Conservation (phyloP, 2,113 vertebrate species). For the Eulemur rufifrons region DNA sequence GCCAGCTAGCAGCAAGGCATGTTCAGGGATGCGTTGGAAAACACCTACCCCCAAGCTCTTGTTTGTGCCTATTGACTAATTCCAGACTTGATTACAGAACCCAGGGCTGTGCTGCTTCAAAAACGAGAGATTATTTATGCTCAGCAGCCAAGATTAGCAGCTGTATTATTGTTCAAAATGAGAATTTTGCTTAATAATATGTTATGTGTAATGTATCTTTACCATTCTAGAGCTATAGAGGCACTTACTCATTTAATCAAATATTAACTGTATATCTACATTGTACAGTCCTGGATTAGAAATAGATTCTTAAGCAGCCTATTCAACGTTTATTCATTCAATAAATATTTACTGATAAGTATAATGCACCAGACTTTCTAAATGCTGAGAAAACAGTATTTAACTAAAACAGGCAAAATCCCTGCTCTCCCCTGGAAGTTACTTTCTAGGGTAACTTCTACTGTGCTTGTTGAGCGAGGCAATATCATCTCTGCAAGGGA, state of each 20-base stretch:
- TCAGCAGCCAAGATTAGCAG: not conserved
- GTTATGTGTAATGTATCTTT: not conserved
- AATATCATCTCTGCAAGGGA: not conserved
- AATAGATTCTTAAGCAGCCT: not conserved
- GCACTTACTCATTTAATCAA: constrained; percentile 28
- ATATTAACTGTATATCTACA: not conserved
- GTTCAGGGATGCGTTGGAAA: not conserved
- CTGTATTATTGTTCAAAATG: not conserved
- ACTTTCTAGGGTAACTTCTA: not conserved
- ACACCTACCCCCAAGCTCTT: not conserved
- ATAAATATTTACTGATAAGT: not conserved
- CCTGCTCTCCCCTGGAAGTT: not conserved
- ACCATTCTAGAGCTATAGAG: not conserved
- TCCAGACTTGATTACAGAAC: not conserved
- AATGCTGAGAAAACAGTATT: not conserved
- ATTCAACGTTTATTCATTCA: not conserved
- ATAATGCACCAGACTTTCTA: not conserved
- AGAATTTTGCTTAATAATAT: not conserved
- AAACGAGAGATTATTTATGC: not conserved
- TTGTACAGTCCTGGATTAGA: not conserved
- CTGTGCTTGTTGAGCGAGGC: not conserved
- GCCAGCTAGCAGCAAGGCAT: not conserved
- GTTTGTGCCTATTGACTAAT: not conserved
- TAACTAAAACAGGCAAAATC: not conserved
- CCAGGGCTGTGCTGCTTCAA: not conserved